These are phyloP conservation scores for Nasua narica DNA, from an alignment of 2,797 vertebrate species.

Conservation along the genomic window DNA sequence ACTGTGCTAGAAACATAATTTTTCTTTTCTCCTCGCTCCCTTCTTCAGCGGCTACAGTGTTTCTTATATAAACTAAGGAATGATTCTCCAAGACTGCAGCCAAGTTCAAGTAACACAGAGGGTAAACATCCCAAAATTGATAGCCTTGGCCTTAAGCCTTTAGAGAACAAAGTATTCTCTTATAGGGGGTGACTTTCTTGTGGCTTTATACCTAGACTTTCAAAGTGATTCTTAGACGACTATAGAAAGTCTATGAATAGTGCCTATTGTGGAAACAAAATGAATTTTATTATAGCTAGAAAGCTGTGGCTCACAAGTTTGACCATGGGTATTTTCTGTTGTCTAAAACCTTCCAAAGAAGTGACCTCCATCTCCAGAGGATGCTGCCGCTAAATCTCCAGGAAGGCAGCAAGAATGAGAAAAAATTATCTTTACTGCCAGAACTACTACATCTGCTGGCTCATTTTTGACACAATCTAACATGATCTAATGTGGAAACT, in stretches of 20 bases:
- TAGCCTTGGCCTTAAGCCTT: not conserved
- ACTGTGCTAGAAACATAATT: not conserved
- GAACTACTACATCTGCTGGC: not conserved
- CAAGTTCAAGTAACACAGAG: not conserved
- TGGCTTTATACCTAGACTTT: not conserved
- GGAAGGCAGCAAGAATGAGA: not conserved
- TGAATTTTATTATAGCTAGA: not conserved
- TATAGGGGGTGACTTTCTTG: not conserved
- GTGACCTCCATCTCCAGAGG: not conserved
- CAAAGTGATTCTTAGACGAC: not conserved
- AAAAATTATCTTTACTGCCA: not conserved
- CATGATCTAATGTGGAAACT: not conserved
- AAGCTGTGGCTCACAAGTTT: not conserved
- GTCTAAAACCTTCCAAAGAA: not conserved
- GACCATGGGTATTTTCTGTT: not conserved
- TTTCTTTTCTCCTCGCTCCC: not conserved
- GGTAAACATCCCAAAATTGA: not conserved
- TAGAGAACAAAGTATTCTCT: not conserved
- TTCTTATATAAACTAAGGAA: not conserved
- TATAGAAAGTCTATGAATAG: not conserved
- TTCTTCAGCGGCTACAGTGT: not conserved
- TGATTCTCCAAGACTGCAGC: not conserved
- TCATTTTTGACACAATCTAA: not conserved
- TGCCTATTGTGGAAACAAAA: not conserved
- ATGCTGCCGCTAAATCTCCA: not conserved